Conservation (phyloP, 2,113 vertebrate species). For the Thunnus thynnus region DNA sequence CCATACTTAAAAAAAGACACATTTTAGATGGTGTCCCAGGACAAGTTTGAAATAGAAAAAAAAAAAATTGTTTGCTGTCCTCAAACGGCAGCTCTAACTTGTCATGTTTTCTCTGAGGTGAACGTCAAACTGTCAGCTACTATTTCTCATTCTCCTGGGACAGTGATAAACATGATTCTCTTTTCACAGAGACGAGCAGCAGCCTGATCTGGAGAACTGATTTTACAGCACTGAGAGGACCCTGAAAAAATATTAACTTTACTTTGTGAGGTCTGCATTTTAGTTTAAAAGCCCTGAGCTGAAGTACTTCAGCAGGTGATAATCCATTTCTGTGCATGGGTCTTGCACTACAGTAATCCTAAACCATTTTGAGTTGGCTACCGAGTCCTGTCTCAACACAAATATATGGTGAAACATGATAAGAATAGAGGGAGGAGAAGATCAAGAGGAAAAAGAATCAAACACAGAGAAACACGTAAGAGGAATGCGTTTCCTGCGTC, state of each 20-base stretch:
- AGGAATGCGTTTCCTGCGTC: constrained; percentile 65
- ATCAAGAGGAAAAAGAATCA: constrained; percentile 52
- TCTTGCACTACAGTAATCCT: constrained; percentile 27
- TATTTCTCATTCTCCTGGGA: constrained; percentile 35
- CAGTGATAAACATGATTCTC: constrained; percentile 22
- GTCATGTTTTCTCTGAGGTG: constrained; percentile 14
- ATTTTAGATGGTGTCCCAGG: background rate
- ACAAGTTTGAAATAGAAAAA: background rate
- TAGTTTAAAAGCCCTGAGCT: constrained; percentile 1
- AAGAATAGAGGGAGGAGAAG: constrained; percentile 43
- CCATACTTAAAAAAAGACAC: background rate
- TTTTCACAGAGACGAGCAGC: constrained; percentile 21
- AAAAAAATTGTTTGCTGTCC: background rate
- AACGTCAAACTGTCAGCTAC: constrained; percentile 43
- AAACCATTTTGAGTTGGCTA: constrained; percentile 24
- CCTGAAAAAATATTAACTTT: constrained; percentile 6
- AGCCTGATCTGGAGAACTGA: constrained; percentile 14
- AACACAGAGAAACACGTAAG: constrained; percentile 44
- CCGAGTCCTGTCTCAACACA: constrained; percentile 58
- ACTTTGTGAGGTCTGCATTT: constrained; percentile 27
- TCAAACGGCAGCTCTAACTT: constrained; percentile 3
- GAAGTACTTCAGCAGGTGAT: constrained; percentile 49
- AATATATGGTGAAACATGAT: constrained; percentile 76
- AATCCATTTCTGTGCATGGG: constrained; percentile 40
- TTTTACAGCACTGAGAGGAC: constrained; percentile 18